Conservation (phyloP, 2,797 vertebrate genomes). For the Corythornis leucogaster region DNA sequence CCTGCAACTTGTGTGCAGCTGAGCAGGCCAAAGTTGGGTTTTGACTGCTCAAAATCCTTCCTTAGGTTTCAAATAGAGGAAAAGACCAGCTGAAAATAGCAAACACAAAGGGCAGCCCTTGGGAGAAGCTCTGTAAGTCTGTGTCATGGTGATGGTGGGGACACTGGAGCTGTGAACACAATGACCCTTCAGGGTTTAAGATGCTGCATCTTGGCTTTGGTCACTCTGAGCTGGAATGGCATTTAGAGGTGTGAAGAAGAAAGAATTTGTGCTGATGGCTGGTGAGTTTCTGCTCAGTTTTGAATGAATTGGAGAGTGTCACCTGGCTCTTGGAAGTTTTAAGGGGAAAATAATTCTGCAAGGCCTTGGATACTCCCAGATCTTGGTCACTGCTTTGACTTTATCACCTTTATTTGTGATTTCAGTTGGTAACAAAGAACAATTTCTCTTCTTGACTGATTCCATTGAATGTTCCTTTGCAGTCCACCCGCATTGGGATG, state of each 20-base stretch:
- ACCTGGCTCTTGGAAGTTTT: rapidly evolving
- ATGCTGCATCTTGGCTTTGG: background rate
- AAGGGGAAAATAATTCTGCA: background rate
- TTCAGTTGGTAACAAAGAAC: background rate
- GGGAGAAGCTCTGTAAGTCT: background rate
- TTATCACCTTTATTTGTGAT: background rate
- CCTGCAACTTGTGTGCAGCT: background rate
- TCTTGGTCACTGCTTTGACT: background rate
- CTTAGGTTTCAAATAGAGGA: background rate
- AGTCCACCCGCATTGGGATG: conserved; percentile 96
- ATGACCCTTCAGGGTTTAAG: background rate
- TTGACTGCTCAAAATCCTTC: background rate
- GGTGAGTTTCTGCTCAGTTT: background rate
- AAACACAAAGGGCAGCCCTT: background rate
- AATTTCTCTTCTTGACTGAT: background rate
- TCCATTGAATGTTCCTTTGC: conserved; percentile 30
- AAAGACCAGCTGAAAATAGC: background rate
- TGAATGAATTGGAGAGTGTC: background rate
- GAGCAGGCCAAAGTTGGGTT: background rate
- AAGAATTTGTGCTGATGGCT: background rate
- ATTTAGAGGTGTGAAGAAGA: background rate
- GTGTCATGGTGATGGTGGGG: background rate
- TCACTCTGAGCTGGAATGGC: background rate
- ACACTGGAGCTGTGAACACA: background rate
- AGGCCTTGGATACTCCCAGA: background rate